Conservation (phyloP, 1,140 invertebrate genomes). For the Stratiolaelaps scimitus region DNA sequence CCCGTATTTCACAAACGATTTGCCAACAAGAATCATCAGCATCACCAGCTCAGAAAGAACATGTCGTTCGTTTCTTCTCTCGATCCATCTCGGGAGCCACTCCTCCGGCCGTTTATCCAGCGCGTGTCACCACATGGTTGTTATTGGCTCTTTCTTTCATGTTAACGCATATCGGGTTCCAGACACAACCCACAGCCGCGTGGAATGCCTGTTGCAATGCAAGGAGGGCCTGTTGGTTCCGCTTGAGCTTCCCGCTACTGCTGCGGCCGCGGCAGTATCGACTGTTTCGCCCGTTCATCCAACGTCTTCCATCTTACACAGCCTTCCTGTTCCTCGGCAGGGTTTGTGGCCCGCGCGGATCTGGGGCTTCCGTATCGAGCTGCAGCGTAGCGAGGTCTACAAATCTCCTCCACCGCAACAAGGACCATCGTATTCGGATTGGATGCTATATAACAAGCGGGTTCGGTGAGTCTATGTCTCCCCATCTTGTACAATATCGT, state of each 20-base stretch:
- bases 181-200: not conserved
- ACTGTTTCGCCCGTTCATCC: not conserved
- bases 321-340: not conserved
- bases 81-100: too few relatives aligned
- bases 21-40: too few relatives aligned
- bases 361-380: constrained; percentile 19
- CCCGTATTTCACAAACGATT: too few relatives aligned
- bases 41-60: too few relatives aligned
- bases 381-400: constrained; percentile 24
- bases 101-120: too few relatives aligned
- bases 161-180: not conserved
- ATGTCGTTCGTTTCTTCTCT: too few relatives aligned
- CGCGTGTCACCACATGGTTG: too few relatives aligned
- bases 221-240: too few relatives aligned
- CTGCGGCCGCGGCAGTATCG: too few relatives aligned
- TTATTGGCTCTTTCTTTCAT: not conserved
- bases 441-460: not conserved
- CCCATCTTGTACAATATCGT: too few relatives aligned
- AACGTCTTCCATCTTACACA: not conserved
- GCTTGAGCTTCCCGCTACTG: too few relatives aligned
- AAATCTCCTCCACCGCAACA: not conserved
- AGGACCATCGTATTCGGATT: not conserved
- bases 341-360: not conserved
- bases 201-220: not conserved
- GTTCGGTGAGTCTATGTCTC: not conserved